phyloP scores from a whole-genome alignment of 2,797 vertebrate species.

The Eulemur albifrons region DNA sequence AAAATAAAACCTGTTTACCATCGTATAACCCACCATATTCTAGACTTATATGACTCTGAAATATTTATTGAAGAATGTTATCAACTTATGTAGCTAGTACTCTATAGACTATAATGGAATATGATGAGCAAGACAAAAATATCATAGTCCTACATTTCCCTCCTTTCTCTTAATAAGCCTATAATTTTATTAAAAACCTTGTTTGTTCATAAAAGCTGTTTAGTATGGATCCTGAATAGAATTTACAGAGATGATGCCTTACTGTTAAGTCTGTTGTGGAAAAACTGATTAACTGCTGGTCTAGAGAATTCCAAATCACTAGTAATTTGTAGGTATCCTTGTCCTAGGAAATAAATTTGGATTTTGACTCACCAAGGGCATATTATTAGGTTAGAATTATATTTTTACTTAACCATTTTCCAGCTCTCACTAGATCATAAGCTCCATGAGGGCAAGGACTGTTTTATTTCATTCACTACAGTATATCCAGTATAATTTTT shows the following conservation, averaged over 20 bases:
- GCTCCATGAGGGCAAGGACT: not conserved
- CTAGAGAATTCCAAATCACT: not conserved
- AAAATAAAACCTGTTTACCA: not conserved
- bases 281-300: not conserved
- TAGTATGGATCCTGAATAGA: not conserved
- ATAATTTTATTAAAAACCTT: not conserved
- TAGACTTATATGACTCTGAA: not conserved
- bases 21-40: not conserved
- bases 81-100: not conserved
- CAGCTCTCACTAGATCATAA: not conserved
- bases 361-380: not conserved
- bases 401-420: not conserved
- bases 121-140: not conserved
- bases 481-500: not conserved
- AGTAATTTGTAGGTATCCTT: not conserved
- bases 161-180: not conserved
- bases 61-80: not conserved
- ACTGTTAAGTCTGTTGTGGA: not conserved
- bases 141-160: not conserved
- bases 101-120: not conserved
- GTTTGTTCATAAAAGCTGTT: not conserved
- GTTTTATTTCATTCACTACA: not conserved
- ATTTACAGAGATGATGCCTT: not conserved
- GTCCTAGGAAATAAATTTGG: not conserved
- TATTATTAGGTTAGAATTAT: not conserved